Evolutionary conservation across 2,888 invertebrate genomes (phyloP).

Genomic region (Oxystoma pomonae): DNA sequence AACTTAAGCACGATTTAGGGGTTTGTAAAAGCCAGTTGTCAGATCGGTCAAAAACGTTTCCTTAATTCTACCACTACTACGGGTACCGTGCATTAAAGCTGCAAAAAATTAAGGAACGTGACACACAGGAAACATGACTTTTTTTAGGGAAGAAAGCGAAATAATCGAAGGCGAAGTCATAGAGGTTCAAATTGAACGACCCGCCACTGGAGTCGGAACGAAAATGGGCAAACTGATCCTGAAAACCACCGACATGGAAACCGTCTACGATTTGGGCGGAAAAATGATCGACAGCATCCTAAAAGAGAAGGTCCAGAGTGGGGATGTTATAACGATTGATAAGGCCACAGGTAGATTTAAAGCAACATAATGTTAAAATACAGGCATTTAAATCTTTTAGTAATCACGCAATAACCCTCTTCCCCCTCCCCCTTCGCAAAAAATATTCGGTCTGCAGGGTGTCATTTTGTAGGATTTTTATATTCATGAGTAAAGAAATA

Average conservation of each 20-base stretch:
- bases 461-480: too few species aligned
- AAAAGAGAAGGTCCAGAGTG: constrained; percentile 93
- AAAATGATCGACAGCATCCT: constrained; percentile 97
- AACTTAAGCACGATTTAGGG: too few species aligned
- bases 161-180: constrained; percentile 99
- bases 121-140: too few species aligned
- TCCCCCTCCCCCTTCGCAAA: too few species aligned
- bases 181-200: constrained; percentile 93
- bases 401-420: too few species aligned
- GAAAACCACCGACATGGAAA: constrained; percentile 99
- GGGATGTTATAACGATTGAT: constrained; percentile 97
- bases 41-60: not conserved
- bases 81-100: too few species aligned
- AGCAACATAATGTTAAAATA: not conserved
- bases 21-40: too few species aligned
- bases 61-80: too few species aligned
- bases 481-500: too few species aligned
- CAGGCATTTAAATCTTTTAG: not conserved
- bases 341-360: constrained; percentile 78
- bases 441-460: too few species aligned
- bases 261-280: constrained; percentile 95
- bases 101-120: too few species aligned
- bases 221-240: constrained; percentile 91
- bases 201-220: constrained; percentile 84
- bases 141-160: constrained; percentile 87